These are phyloP conservation scores for Metaphire vulgaris DNA, from an alignment of 1,140 invertebrate species.

Conservation along the genomic window DNA sequence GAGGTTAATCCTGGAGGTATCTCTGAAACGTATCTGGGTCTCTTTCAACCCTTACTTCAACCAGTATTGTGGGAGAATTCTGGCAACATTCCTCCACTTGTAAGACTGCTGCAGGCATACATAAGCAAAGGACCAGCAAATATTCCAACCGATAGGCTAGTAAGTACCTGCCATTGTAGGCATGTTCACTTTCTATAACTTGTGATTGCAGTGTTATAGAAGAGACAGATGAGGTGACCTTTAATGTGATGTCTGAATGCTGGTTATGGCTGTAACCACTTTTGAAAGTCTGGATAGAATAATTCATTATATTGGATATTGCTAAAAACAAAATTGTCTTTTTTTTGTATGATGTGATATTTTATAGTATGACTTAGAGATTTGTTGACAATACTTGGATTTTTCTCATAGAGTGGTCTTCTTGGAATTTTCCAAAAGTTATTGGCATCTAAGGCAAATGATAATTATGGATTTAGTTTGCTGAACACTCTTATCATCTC, in stretches of 20 bases:
- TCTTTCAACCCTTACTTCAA: constrained; percentile 79
- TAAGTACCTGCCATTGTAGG: background rate
- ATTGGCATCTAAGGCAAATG: constrained; percentile 87
- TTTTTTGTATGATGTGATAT: background rate
- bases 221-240: background rate
- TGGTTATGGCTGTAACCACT: background rate
- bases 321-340: background rate
- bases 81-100: constrained; percentile 84
- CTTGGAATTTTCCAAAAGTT: constrained; percentile 94
- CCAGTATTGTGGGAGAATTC: constrained; percentile 85
- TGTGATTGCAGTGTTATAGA: too few relatives aligned
- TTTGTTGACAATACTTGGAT: background rate
- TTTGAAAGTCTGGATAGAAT: background rate
- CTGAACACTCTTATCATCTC: constrained; percentile 71
- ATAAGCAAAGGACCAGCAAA: constrained; percentile 67
- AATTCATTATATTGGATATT: background rate
- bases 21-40: constrained; percentile 74
- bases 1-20: constrained; percentile 65
- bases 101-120: constrained; percentile 78
- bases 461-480: constrained; percentile 90
- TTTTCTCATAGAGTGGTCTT: constrained; percentile 66
- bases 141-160: constrained; percentile 55
- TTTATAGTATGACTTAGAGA: too few relatives aligned
- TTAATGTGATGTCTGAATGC: background rate
- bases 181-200: background rate